These are phyloP conservation scores for Manduca sexta DNA, from an alignment of 1,140 invertebrate genomes.

Conservation along the genomic window DNA sequence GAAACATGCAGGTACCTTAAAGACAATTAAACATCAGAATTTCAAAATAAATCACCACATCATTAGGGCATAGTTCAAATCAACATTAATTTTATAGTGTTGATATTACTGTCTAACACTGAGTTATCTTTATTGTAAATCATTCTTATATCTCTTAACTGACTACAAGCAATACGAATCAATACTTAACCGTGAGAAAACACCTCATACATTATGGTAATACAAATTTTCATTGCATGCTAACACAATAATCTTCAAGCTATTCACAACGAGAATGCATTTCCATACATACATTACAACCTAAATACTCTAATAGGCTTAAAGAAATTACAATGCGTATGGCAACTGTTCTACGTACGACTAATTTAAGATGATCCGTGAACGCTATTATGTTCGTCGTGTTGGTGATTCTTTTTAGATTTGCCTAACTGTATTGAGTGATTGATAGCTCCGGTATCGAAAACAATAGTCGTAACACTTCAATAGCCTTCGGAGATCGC, in stretches of 20 bases:
- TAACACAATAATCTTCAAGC: slow-evolving; percentile 1
- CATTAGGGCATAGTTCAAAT: too few relatives aligned
- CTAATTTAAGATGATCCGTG: not conserved
- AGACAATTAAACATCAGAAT: too few relatives aligned
- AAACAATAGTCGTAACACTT: slow-evolving; percentile 42
- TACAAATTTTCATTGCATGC: slow-evolving; percentile 1
- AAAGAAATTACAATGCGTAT: slow-evolving; percentile 28
- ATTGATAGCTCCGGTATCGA: slow-evolving; percentile 41
- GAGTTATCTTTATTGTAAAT: too few relatives aligned
- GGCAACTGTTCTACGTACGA: slow-evolving; percentile 12
- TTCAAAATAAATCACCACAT: too few relatives aligned
- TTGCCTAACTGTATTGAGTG: slow-evolving; percentile 25
- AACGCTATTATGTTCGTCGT: not conserved
- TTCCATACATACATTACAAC: slow-evolving; percentile 14
- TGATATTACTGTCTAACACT: too few relatives aligned
- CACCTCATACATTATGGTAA: slow-evolving; percentile 14
- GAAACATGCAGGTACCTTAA: too few relatives aligned
- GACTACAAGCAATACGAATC: not conserved
- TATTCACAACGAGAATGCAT: not conserved
- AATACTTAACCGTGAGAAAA: slow-evolving; percentile 10
- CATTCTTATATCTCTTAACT: too few relatives aligned
- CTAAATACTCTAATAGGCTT: slow-evolving; percentile 37
- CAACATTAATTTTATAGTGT: too few relatives aligned
- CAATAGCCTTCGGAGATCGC: slow-evolving; percentile 20
- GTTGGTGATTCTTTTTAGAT: not conserved